Base-by-base conservation (phyloP, 2,888 invertebrate species). In the Synanthedon formicaeformis region DNA sequence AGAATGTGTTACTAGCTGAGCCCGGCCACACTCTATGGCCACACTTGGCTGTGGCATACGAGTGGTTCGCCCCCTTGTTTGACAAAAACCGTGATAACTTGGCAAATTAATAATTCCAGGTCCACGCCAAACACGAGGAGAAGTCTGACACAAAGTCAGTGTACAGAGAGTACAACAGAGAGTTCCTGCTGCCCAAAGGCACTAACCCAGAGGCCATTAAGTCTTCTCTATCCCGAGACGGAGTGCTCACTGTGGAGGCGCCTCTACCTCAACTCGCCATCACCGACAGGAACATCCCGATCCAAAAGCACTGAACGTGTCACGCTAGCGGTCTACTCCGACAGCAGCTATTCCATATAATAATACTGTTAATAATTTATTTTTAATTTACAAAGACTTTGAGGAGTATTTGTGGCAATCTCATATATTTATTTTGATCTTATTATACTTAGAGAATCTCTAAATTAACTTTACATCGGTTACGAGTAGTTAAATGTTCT, bases 41-140 rank as follows among this genome's bases (percentile, higher is more conserved):
- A n/a, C n/a, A n/a, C n/a, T n/a, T n/a, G n/a, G n/a, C n/a, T n/a
- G n/a, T n/a, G n/a, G n/a, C n/a, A n/a, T n/a, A n/a, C 18, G 51
- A 48, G 1, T 13, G 2, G 16, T 49, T 23, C 23, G 23, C 23
- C 23, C 5, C 5, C 0, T 23, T 23, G 4, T 23, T 23, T 23
- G 23, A 23, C 23, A 23, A 23, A 23, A 23, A 23, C 23, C 23
- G 23, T 23, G 23, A 23, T 23, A 23, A 23, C 1, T 23, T 23
- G 23, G 23, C 1, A 23, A 23, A 23, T 23, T 23, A 23, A 4
- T 23, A 23, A 56, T 64, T 90, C 52, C 86, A 97, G 96, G 97
- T 98, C 52, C 96, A 98, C 77, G 98, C 98, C 58, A 97, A 97
- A 85, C 99, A 99, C 87, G 98, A 99, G 84, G 98, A 99, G 88